Percentiles rank a stretch among this genome's conserved stretches.
Conservation (phyloP, 2,113 vertebrate species). For the Agelaius phoeniceus region DNA sequence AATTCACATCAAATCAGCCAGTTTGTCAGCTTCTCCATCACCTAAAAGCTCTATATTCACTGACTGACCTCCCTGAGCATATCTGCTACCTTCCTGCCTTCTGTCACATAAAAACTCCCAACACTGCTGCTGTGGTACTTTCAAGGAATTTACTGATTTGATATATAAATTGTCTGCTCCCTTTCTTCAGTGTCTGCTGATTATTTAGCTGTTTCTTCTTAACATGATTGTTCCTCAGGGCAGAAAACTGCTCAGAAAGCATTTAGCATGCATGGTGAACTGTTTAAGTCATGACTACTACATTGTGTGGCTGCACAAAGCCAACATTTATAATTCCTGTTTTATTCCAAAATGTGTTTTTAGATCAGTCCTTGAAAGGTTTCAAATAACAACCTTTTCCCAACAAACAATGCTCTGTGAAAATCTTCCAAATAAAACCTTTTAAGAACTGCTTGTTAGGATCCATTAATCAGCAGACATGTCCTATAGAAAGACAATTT, state of each 20-base stretch:
- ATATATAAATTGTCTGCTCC: background rate
- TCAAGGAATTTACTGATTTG: background rate
- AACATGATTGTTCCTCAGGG: background rate
- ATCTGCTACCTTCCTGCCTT: conserved; percentile 1
- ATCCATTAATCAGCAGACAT: background rate
- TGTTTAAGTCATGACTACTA: background rate
- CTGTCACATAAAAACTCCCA: background rate
- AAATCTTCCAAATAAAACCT: background rate
- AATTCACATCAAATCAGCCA: conserved; percentile 23
- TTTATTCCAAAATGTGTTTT: background rate
- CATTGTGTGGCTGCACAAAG: background rate
- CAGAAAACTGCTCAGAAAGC: background rate
- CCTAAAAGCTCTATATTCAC: background rate
- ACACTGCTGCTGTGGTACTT: background rate
- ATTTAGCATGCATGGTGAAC: background rate
- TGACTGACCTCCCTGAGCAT: background rate
- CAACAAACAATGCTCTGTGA: background rate
- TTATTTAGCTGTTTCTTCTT: background rate
- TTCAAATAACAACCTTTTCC: background rate
- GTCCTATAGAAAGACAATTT: background rate
- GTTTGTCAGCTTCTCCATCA: conserved; percentile 45
- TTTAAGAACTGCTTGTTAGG: background rate
- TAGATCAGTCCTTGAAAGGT: background rate
- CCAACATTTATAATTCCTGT: background rate
- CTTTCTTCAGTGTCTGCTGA: background rate